These are phyloP conservation scores for Drosophila borealis DNA, from an alignment of 2,888 invertebrate genomes.

Conservation along the genomic window DNA sequence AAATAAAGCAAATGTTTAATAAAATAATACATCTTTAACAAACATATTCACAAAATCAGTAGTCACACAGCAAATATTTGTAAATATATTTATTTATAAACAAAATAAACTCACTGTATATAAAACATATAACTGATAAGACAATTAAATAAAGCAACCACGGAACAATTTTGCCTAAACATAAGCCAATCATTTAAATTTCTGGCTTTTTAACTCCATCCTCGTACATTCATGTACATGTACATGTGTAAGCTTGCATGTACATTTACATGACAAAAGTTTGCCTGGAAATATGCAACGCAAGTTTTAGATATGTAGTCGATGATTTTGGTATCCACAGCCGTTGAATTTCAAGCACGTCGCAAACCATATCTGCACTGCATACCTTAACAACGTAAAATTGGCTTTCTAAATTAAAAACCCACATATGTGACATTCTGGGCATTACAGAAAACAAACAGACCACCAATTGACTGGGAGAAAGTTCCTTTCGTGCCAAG, in stretches of 20 bases:
- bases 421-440: constrained; percentile 74
- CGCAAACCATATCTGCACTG: constrained; percentile 30
- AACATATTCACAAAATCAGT: constrained; percentile 36
- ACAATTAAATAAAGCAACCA: constrained; percentile 26
- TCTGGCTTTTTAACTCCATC: constrained; percentile 50
- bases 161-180: constrained; percentile 35
- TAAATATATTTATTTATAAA: constrained; percentile 2
- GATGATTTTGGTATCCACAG: constrained; percentile 52
- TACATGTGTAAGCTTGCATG: constrained; percentile 28
- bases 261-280: constrained; percentile 7
- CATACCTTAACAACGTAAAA: constrained; percentile 36
- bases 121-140: constrained; percentile 13
- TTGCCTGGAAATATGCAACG: constrained; percentile 21
- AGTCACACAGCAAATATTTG: constrained; percentile 62
- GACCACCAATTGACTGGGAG: constrained; percentile 92
- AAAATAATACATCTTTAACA: constrained; percentile 22
- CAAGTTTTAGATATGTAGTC: constrained; percentile 18
- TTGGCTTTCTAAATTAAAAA: constrained; percentile 63
- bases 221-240: constrained; percentile 2
- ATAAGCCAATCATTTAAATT: constrained; percentile 32
- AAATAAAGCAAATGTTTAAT: constrained; percentile 5
- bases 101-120: constrained; percentile 15
- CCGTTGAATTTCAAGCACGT: constrained; percentile 38
- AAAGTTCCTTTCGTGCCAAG: constrained; percentile 94
- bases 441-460: constrained; percentile 83